Evolutionary conservation across 2,888 invertebrate species (phyloP), one percentile per base, ranked within the genome.

Genomic region (Meghimatium bilineatum): DNA sequence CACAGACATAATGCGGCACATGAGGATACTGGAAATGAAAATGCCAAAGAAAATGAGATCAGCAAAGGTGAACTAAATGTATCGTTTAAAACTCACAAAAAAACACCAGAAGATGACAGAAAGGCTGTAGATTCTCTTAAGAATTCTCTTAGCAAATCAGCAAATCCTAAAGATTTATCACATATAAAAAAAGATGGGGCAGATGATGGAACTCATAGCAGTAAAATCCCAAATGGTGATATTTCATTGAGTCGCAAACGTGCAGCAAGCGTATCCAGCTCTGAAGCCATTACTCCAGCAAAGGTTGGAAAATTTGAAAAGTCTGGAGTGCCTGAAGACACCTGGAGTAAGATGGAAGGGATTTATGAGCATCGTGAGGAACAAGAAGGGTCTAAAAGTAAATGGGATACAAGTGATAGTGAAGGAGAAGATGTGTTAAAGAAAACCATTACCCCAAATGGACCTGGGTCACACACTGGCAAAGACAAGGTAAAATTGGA

Each of bases 381-480:
- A 14, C 87, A 86, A 52, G 90, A 89, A 63, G 89, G 88, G 80
- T 88, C 88, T 20, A 92, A 92, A 87, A 89, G 90, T 76, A 91
- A 91, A 84, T 92, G 92, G 92, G 92, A 92, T 77, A 92, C 91
- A 32, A 92, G 92, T 89, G 92, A 91, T 56, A 92, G 92, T 89
- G 91, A 91, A 74, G 87, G 87, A 81, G 90, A 90, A 56, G 87
- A 88, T 85, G 87, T 86, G 52, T 81, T 88, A 56, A 87, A 87
- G 81, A 86, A 86, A 36, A 84, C 87, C 17, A n/a, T 82, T n/a
- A 32, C 34, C 20, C 80, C 81, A n/a, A 84, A 69, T 77, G 80
- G 82, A 32, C 78, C 76, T 17, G 34, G 38, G n/a, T 29, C 69
- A 0, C 71, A 32, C n/a, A 34, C 38, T 26, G 80, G 69, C 1